A percentile compares a stretch with the other conserved stretches of the same genome.
These are phyloP conservation scores for Cyclargus thomasi DNA, from an alignment of 1,140 invertebrate genomes.

Conservation along the genomic window DNA sequence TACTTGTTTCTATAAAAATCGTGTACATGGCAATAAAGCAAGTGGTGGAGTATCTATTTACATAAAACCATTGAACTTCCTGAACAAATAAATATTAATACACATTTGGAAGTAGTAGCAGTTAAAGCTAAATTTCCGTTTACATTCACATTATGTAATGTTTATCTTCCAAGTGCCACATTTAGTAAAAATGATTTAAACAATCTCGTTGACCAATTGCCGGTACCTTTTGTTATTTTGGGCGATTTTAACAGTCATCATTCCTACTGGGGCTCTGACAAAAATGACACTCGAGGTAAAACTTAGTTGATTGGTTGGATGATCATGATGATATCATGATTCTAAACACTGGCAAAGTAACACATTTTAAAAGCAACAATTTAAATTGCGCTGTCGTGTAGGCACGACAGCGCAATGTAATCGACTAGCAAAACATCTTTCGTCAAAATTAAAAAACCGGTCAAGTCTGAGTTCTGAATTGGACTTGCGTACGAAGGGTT, in stretches of 20 bases:
- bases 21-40: slow-evolving; percentile 23
- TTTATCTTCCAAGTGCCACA: slow-evolving; percentile 35
- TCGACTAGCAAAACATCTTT: too few relatives aligned
- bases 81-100: slow-evolving; percentile 33
- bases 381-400: too few relatives aligned
- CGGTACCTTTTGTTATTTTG: slow-evolving; percentile 37
- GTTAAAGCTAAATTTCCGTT: slow-evolving; percentile 28
- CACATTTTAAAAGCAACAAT: slow-evolving; percentile 38
- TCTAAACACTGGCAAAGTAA: slow-evolving; percentile 37
- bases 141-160: slow-evolving; percentile 33
- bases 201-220: slow-evolving; percentile 38
- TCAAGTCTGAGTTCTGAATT: too few relatives aligned
- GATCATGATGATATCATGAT: slow-evolving; percentile 32
- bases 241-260: slow-evolving; percentile 50
- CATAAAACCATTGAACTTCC: slow-evolving; percentile 28
- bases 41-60: slow-evolving; percentile 41
- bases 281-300: slow-evolving; percentile 35
- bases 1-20: slow-evolving; percentile 31
- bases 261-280: slow-evolving; percentile 41
- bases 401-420: too few relatives aligned
- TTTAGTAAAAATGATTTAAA: slow-evolving; percentile 33
- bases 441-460: too few relatives aligned
- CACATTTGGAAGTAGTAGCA: slow-evolving; percentile 37
- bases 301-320: slow-evolving; percentile 34
- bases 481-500: too few relatives aligned